Conservation (phyloP, 2,113 vertebrate genomes). For the Syngnathus scovelli region DNA sequence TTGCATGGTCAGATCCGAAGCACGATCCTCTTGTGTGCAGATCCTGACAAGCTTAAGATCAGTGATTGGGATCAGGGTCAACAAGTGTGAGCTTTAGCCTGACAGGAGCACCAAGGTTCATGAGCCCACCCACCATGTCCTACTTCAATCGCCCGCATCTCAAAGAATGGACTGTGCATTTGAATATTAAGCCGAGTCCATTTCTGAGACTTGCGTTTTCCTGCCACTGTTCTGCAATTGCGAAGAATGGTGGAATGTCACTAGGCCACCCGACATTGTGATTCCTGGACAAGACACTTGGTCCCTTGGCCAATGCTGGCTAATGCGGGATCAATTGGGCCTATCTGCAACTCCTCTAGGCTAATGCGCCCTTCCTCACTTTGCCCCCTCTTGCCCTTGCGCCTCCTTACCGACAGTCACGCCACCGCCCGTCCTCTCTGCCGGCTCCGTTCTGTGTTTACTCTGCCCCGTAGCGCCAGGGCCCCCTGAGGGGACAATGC, state of each 20-base stretch:
- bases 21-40: background rate
- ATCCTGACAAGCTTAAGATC: conserved; percentile 35
- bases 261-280: background rate
- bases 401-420: conserved; percentile 1
- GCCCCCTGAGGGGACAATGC: conserved; percentile 58
- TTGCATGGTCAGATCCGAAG: background rate
- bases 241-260: background rate
- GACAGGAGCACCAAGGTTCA: conserved; percentile 23
- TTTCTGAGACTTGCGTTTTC: too few relatives aligned
- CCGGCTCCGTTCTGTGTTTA: conserved; percentile 64
- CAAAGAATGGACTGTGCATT: too few relatives aligned
- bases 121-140: conserved; percentile 29
- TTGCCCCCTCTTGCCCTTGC: conserved; percentile 43
- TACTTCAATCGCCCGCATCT: conserved; percentile 3
- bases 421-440: conserved; percentile 26
- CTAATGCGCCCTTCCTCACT: conserved; percentile 42
- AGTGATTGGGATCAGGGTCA: conserved; percentile 16
- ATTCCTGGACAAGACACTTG: background rate
- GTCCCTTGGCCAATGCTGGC: conserved; percentile 6
- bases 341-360: conserved; percentile 46
- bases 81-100: conserved; percentile 33
- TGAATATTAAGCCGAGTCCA: too few relatives aligned
- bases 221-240: background rate
- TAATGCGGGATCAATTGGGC: conserved; percentile 26
- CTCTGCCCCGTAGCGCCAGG: conserved; percentile 54